Evolutionary conservation across 37 sponge, comb jelly and placozoan genomes (phyloP), one percentile per base, ranked within the genome.

Genomic region (Aplysina aerophoba): DNA sequence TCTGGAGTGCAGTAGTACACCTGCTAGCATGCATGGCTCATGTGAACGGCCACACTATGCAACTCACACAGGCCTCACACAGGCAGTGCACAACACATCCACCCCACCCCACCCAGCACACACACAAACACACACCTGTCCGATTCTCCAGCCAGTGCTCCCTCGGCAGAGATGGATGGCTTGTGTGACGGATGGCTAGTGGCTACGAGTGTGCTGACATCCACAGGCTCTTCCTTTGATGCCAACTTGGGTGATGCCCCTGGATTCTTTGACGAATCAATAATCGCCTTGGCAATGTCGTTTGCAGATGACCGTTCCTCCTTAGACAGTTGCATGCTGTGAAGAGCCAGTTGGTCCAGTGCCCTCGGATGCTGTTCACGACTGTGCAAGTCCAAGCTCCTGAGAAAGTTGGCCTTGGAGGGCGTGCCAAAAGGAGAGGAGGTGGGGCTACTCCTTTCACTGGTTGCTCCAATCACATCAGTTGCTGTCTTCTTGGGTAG

Each of bases 191-290:
- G 24, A 0, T n/a, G 78, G 50, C 50, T 44, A 8, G 50, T 8
- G 50, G 50, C 3, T 11, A 44, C 8, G 21, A 75, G 53, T 17
- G 16, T 25, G 53, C 37, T 75, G 2, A 50, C 1, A 15, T 75
- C 78, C 37, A 75, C 33, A 25, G 71, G 71, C 28, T 69, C 71
- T 8, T 69, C 71, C 71, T 69, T 69, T 69, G 71, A 35, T 3
- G 71, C 35, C 11, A 35, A 35, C 34, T 69, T 35, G 28, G 71
- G 0, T 37, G 25, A 40, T 4, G 53, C 78, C n/a, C n/a, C 40
- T 3, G 78, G 78, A 15, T 75, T 75, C 22, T 36, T 30, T 36
- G 78, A 36, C n/a, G 54, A 24, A 13, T 39, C 41, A n/a, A 40
- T 12, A 24, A 75, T 75, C 54, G 39, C 78, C 50, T 75, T 75